Base-by-base conservation (phyloP, 2,797 vertebrate genomes). In the Microhierax caerulescens region DNA sequence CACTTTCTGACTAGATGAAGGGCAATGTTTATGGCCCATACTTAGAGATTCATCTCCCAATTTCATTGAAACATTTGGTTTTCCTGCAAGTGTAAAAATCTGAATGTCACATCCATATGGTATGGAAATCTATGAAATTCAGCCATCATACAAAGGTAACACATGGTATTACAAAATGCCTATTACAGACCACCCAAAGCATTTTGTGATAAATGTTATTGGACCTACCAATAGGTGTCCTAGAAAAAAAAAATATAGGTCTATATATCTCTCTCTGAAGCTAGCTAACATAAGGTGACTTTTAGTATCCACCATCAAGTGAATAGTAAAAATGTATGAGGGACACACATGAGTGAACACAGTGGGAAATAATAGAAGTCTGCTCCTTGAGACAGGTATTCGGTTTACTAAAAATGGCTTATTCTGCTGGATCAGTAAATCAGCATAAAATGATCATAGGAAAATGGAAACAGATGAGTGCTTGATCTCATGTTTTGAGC, bases 401-500 rank as follows among this genome's bases (percentile, higher is more conserved):
- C 3, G 1, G 47, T 85, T 96, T 89, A 82, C 95, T 92, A 47
- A 78, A 95, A 95, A 78, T 81, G 61, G 65, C 73, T 86, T 96
- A 84, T 72, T 90, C 48, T 37, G 39, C 69, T 88, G 63, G 47
- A 75, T 91, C 76, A 56, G 90, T 65, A 95, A 90, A 94, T 88
- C 95, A 81, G 73, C 83, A 51, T 73, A 90, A 95, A 95, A 79
- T 75, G 60, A 84, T 54, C 41, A 54, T 30, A 32, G 68, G 80
- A 86, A 59, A 96, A 72, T 64, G 15, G 79, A 78, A 96, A 78
- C 59, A 39, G 61, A 90, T 86, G 65, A 77, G 24, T 54, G 45
- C 36, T 72, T 90, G 75, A 92, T 90, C 53, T 89, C 85, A 70
- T 91, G 77, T 70, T 96, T 92, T 89, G 85, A 80, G 83, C 63